Conservation (phyloP, 1,140 invertebrate genomes). For the Frieseomelitta varia region DNA sequence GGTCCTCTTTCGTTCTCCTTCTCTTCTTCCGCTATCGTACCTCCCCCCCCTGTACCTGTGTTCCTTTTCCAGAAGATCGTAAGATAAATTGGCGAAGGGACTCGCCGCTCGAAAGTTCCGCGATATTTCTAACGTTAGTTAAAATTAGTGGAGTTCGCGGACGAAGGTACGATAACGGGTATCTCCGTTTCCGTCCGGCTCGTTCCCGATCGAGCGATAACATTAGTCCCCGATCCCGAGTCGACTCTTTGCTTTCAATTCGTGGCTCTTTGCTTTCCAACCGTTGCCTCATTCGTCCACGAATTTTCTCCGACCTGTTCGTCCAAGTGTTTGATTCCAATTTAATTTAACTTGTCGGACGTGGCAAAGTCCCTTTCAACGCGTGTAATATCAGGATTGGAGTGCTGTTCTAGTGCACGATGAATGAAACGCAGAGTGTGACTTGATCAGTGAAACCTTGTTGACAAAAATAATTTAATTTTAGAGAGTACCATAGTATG, state of each 20-base stretch:
- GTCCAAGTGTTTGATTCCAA: no score
- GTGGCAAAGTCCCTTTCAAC: no score
- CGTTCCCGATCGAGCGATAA: slow-evolving; percentile 13
- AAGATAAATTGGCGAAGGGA: slow-evolving; percentile 65
- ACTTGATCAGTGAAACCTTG: no score
- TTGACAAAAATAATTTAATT: no score
- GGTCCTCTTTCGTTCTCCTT: not conserved
- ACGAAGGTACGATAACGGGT: slow-evolving; percentile 61
- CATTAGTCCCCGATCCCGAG: not conserved
- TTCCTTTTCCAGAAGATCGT: slow-evolving; percentile 28
- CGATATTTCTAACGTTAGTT: slow-evolving; percentile 67
- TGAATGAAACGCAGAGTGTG: no score
- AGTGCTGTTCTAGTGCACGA: no score
- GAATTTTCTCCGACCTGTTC: no score
- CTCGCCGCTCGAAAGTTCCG: slow-evolving; percentile 62
- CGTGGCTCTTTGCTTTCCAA: not conserved
- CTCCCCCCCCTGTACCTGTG: not conserved
- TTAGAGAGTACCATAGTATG: no score
- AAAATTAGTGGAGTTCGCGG: slow-evolving; percentile 65
- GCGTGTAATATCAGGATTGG: no score
- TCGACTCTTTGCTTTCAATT: not conserved
- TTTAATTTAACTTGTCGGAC: no score
- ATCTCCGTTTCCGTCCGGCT: slow-evolving; percentile 50
- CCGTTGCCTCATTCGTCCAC: no score
- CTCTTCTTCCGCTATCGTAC: not conserved